phyloP scores from a whole-genome alignment of 2,888 invertebrate species.

The Podotricha telesiphe region DNA sequence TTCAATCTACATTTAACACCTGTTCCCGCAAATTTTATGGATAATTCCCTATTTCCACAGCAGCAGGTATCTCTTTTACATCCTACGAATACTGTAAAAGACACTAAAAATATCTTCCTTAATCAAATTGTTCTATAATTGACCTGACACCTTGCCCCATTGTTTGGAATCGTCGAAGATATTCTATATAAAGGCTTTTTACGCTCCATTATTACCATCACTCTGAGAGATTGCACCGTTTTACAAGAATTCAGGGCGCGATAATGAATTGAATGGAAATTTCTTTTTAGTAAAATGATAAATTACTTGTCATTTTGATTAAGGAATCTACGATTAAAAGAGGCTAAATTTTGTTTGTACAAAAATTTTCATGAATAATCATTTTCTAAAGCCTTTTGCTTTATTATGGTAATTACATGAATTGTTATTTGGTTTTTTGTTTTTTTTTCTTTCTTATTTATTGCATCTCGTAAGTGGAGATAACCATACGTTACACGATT shows the following conservation, averaged over 20 bases:
- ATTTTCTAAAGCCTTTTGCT: conserved; percentile 26
- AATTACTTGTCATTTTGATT: conserved; percentile 62
- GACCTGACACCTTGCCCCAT: conserved; percentile 25
- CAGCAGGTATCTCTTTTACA: background rate
- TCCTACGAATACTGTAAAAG: background rate
- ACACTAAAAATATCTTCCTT: conserved; percentile 5
- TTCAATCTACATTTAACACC: no score
- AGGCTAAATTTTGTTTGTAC: conserved; percentile 45
- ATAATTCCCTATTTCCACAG: no score
- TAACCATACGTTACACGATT: no score
- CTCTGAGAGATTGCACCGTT: conserved; percentile 63
- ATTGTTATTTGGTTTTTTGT: background rate
- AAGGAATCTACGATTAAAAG: conserved; percentile 49
- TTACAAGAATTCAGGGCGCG: conserved; percentile 53
- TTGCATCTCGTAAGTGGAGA: no score
- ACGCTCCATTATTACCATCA: conserved; percentile 52
- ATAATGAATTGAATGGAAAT: conserved; percentile 63
- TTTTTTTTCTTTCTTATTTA: no score
- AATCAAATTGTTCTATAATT: conserved; percentile 39
- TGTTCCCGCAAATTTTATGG: no score
- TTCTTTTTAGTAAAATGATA: conserved; percentile 56
- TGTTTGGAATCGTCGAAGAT: conserved; percentile 44
- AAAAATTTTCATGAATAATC: conserved; percentile 29
- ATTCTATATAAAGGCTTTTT: conserved; percentile 39
- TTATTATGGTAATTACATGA: background rate